Base-by-base conservation (phyloP, 2,797 vertebrate genomes). In the Eleutherodactylus coqui region DNA sequence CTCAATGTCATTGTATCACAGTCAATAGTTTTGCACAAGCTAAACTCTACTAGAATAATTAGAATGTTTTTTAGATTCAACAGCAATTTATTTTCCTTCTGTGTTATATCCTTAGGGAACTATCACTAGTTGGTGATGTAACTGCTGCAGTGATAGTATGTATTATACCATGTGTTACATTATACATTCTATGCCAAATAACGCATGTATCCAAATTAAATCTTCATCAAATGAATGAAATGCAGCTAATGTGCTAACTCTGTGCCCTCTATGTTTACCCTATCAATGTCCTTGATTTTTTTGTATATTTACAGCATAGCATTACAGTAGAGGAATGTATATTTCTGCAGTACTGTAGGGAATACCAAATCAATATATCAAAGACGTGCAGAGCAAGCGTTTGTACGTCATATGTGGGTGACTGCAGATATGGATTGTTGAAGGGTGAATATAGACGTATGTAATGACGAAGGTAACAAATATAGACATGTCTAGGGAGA, bases 391-490 rank as follows among this genome's bases (percentile, higher is more conserved):
- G 9, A 21, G 36, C 17, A 70, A 69, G 34, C 2, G 36, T 45
- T 19, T 72, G 41, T 7, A 19, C 13, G 36, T 41, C 36, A n/a
- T 38, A 43, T 19, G 58, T 62, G 78, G 38, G 41, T 32, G 13
- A 45, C 29, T 55, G n/a, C 49, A 79, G 58, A 79, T 43, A 1
- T 79, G 77, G 45, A 62, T 67, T 47, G 47, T 16, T 21, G 38
- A 41, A 16, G 55, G 41, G 60, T 43, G 38, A 49, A 10, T 38
- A 62, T n/a, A 80, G 76, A 79, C 84, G 84, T 72, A 70, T 43
- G 47, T 73, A 78, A 70, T 79, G 62, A 78, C 75, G 84, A 45
- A 38, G 43, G 51, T 9, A 38, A 67, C 14, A 43, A 79, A 77
- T 73, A 72, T 70, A 78, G 77, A 80, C 21, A 41, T 45, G 36